phyloP scores from a whole-genome alignment of 2,113 vertebrate genomes.

The Phocoena sinus region DNA sequence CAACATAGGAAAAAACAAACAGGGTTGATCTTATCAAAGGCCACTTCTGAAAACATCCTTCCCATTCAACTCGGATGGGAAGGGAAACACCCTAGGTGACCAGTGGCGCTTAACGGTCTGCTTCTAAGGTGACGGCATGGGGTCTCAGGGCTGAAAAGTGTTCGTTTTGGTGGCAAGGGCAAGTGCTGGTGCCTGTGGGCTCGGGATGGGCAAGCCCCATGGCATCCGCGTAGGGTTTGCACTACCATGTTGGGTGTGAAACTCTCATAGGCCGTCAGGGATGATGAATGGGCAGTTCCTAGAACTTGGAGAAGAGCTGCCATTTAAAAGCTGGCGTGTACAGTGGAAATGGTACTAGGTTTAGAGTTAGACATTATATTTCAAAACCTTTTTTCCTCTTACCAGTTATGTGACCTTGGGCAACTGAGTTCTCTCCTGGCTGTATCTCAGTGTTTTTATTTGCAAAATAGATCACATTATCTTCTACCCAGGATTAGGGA shows the following conservation, averaged over 20 bases:
- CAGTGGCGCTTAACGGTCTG: not conserved
- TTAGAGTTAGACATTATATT: not conserved
- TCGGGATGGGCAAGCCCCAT: not conserved
- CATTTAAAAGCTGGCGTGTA: not conserved
- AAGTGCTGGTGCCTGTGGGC: fast-evolving
- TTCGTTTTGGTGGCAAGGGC: not conserved
- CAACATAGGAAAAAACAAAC: not conserved
- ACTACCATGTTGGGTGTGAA: not conserved
- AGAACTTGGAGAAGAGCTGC: not conserved
- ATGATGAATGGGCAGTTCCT: not conserved
- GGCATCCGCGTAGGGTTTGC: not conserved
- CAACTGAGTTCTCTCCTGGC: not conserved
- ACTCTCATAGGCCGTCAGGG: not conserved
- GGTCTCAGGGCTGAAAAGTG: not conserved
- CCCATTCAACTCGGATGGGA: not conserved
- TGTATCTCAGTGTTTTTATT: not conserved
- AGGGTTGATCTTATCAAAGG: not conserved
- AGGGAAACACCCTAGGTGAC: not conserved
- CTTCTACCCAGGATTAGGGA: not conserved
- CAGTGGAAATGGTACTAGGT: not conserved
- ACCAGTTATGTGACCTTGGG: not conserved
- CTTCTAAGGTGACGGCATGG: not conserved
- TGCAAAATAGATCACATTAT: not conserved
- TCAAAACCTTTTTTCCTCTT: not conserved
- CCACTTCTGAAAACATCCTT: not conserved